Percentiles rank a stretch among this genome's conserved stretches.
phyloP scores from a whole-genome alignment of 35 echinoderm and acorn worm genomes.

The Heliocidaris erythrogramma region DNA sequence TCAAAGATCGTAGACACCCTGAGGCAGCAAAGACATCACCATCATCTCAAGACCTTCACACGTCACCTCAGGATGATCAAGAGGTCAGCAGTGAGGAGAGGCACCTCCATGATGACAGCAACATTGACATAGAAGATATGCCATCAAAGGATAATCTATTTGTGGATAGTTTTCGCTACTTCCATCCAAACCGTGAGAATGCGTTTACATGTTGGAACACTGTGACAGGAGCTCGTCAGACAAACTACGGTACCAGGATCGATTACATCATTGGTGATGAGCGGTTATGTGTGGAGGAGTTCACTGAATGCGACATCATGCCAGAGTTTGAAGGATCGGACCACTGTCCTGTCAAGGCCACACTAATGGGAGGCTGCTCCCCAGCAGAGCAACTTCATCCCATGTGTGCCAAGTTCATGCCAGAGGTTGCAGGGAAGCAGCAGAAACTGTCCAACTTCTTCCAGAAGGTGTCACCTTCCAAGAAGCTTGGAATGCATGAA shows the following conservation, averaged over 20 bases:
- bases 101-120: not conserved
- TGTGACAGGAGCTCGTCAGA: conserved; percentile 77
- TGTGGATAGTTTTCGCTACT: conserved; percentile 87
- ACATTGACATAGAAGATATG: not conserved
- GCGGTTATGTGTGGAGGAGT: conserved; percentile 62
- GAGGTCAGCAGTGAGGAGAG: not conserved
- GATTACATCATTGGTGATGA: conserved; percentile 90
- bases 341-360: conserved; percentile 95
- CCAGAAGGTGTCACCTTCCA: conserved; percentile 65
- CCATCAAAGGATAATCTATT: conserved; percentile 52
- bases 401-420: conserved; percentile 89
- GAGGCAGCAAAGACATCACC: conserved; percentile 17
- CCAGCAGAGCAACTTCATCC: conserved; percentile 68
- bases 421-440: conserved; percentile 89
- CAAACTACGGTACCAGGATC: conserved; percentile 96
- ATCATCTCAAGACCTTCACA: not conserved
- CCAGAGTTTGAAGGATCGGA: conserved; percentile 95
- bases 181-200: conserved; percentile 64
- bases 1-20: not conserved
- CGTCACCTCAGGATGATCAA: not conserved
- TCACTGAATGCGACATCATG: conserved; percentile 80
- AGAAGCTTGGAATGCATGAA: conserved; percentile 34
- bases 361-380: conserved; percentile 37
- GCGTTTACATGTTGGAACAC: conserved; percentile 97
- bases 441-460: conserved; percentile 92